These are phyloP conservation scores for Phthorimaea operculella DNA, from an alignment of 1,140 invertebrate genomes.

Conservation along the genomic window DNA sequence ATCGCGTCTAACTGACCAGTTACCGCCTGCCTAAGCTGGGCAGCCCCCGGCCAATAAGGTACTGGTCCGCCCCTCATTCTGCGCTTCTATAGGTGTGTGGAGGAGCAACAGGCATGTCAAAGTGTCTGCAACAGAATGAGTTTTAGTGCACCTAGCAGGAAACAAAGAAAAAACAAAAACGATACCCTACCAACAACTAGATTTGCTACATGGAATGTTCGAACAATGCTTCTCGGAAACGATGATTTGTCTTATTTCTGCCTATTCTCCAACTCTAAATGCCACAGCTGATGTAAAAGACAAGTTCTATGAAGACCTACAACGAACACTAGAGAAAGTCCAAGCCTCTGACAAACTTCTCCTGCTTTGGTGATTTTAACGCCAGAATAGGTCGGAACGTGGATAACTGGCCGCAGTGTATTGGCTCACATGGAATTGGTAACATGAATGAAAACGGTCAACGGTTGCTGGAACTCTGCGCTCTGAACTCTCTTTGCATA, in stretches of 20 bases:
- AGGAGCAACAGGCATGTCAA: conserved; percentile 3
- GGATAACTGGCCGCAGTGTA: background rate
- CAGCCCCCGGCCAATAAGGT: conserved; percentile 21
- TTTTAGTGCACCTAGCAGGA: background rate
- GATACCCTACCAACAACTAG: background rate
- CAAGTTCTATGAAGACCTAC: conserved; percentile 11
- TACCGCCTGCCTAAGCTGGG: conserved; percentile 20
- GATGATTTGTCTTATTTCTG: conserved; percentile 6
- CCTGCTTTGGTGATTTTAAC: conserved; percentile 5
- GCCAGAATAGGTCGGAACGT: background rate
- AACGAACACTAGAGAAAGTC: background rate
- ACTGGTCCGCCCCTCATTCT: conserved; percentile 11
- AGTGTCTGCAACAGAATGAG: background rate
- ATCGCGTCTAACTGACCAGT: conserved; percentile 6
- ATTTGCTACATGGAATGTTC: conserved; percentile 13
- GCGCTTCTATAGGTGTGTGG: conserved; percentile 7
- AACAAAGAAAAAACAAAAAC: background rate
- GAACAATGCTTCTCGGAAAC: conserved; percentile 14
- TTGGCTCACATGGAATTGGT: background rate
- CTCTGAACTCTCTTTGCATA: conserved; percentile 7
- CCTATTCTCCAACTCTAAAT: conserved; percentile 15
- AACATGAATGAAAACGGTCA: conserved; percentile 11
- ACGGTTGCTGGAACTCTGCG: conserved; percentile 14
- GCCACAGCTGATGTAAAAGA: conserved; percentile 10
- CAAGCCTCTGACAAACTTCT: background rate